phyloP scores from a whole-genome alignment of 2,113 vertebrate genomes.

The Columbina picui region DNA sequence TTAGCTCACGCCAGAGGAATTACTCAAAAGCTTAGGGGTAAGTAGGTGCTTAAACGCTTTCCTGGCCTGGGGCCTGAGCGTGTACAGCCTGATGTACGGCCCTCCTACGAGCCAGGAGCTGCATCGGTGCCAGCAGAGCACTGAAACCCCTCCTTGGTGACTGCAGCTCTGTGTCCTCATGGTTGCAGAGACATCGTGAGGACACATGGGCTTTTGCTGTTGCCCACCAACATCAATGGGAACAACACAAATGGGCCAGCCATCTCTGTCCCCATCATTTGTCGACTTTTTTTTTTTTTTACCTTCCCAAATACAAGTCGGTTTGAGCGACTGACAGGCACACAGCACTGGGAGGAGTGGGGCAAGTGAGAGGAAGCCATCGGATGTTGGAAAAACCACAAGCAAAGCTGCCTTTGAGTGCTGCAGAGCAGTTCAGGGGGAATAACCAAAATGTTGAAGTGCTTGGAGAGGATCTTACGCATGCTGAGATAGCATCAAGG shows the following conservation, averaged over 20 bases:
- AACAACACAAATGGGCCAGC: background rate
- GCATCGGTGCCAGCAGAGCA: fast-evolving
- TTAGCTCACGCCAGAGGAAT: background rate
- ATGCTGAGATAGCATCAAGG: background rate
- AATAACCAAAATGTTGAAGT: background rate
- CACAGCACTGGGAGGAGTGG: fast-evolving
- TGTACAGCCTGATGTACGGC: background rate
- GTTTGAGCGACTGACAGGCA: background rate
- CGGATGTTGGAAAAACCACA: background rate
- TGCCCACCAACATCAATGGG: fast-evolving
- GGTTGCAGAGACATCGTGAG: background rate
- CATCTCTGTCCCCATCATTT: background rate
- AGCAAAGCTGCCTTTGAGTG: background rate
- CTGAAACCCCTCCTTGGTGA: fast-evolving
- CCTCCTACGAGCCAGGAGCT: background rate
- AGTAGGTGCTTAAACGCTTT: constrained; percentile 6
- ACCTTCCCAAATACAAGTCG: background rate
- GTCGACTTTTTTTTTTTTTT: background rate
- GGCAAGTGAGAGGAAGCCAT: background rate
- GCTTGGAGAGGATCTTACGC: background rate
- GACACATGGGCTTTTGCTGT: background rate
- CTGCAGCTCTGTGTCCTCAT: fast-evolving
- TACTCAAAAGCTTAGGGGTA: background rate
- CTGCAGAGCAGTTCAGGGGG: background rate
- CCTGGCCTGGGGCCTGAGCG: fast-evolving